A percentile compares a stretch with the other conserved stretches of the same genome.
These are phyloP conservation scores for Pelodiscus sinensis DNA, from an alignment of 2,113 vertebrate genomes.

Conservation along the genomic window DNA sequence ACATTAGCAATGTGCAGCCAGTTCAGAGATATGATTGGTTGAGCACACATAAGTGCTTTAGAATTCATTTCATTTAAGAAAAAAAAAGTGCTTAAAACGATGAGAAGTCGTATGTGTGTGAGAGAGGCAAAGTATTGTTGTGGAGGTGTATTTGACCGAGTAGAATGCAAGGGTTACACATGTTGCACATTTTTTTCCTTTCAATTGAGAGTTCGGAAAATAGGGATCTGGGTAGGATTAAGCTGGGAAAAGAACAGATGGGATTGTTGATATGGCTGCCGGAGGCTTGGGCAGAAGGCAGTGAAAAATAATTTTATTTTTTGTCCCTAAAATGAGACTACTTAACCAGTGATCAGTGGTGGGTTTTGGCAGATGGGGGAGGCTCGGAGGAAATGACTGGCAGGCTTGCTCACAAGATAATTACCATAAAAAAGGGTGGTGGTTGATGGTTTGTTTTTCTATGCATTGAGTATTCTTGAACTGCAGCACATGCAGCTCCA, in stretches of 20 bases:
- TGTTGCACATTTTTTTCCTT: constrained; percentile 36
- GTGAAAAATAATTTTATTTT: constrained; percentile 66
- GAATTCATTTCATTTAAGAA: background rate
- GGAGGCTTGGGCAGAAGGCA: constrained; percentile 76
- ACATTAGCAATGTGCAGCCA: background rate
- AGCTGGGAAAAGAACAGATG: constrained; percentile 79
- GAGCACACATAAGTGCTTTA: background rate
- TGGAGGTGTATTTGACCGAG: background rate
- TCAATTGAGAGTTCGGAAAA: constrained; percentile 72
- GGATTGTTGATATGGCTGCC: constrained; percentile 71
- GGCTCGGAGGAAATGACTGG: constrained; percentile 50
- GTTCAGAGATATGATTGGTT: constrained; percentile 4
- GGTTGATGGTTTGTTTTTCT: background rate
- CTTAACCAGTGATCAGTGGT: constrained; percentile 64
- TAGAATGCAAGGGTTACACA: constrained; percentile 40
- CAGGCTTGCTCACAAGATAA: constrained; percentile 47
- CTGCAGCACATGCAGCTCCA: background rate
- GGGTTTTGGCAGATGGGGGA: constrained; percentile 71
- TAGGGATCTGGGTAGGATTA: constrained; percentile 77
- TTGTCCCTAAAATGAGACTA: constrained; percentile 64
- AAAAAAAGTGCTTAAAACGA: background rate
- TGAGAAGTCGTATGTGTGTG: background rate
- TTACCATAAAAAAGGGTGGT: constrained; percentile 30
- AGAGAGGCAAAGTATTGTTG: background rate
- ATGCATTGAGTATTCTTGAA: constrained; percentile 17